Evolutionary conservation across 2,888 invertebrate species (phyloP).

Genomic region (Callyntrura sp.): DNA sequence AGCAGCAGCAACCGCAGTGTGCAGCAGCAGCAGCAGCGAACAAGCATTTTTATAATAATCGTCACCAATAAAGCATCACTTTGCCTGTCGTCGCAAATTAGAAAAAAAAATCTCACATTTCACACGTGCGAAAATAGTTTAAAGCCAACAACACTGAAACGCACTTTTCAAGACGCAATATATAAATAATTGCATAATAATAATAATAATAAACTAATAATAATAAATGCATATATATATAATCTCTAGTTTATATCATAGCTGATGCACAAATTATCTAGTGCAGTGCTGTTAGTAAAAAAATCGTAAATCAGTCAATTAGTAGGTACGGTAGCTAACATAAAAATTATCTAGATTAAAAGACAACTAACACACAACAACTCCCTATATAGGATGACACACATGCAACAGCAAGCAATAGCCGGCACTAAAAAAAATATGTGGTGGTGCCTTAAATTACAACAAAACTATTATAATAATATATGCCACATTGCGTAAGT

Average conservation of each 20-base stretch:
- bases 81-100: slow-evolving; percentile 1
- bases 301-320: not conserved
- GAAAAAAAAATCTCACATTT: slow-evolving; percentile 8
- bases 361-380: too few species aligned
- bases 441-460: too few species aligned
- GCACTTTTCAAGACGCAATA: slow-evolving; percentile 18
- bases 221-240: slow-evolving; percentile 7
- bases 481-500: too few species aligned
- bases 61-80: not conserved
- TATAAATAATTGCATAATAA: not conserved
- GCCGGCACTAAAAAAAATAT: too few species aligned
- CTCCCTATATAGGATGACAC: too few species aligned
- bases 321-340: slow-evolving; percentile 8
- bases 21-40: too few species aligned
- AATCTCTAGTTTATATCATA: not conserved
- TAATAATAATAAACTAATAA: not conserved
- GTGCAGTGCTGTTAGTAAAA: slow-evolving; percentile 1
- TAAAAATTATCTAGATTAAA: not conserved
- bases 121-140: not conserved
- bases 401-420: too few species aligned
- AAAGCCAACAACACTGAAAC: slow-evolving; percentile 25
- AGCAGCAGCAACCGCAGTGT: too few species aligned
- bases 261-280: slow-evolving; percentile 16
- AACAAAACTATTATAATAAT: too few species aligned
- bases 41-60: not conserved